Evolutionary conservation across 2,797 vertebrate species (phyloP).

Genomic region (Halcyon chelicuti): DNA sequence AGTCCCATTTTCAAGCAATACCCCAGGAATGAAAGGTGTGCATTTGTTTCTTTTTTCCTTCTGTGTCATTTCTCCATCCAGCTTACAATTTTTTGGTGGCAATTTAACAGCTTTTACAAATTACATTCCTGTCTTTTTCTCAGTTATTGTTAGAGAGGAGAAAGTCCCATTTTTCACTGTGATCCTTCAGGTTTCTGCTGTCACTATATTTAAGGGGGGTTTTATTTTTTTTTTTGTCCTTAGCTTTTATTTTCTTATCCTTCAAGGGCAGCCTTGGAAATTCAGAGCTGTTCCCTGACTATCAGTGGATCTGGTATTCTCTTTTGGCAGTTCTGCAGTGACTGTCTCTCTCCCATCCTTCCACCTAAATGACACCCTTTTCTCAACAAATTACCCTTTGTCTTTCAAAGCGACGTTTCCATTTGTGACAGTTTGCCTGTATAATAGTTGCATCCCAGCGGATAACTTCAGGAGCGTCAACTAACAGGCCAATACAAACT

Average conservation of each 20-base stretch:
- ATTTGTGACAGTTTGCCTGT: slow-evolving; percentile 57
- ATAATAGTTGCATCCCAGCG: slow-evolving; percentile 15
- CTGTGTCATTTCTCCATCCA: slow-evolving; percentile 51
- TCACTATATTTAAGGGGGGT: not conserved
- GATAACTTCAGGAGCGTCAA: not conserved
- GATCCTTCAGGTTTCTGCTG: slow-evolving; percentile 50
- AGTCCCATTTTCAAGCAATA: not conserved
- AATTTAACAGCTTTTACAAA: slow-evolving; percentile 64
- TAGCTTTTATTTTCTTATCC: slow-evolving; percentile 27
- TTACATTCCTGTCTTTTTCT: slow-evolving; percentile 24
- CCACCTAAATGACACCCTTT: slow-evolving; percentile 63
- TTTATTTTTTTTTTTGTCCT: slow-evolving; percentile 21
- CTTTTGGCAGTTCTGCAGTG: slow-evolving; percentile 25
- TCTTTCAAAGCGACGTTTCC: slow-evolving; percentile 35
- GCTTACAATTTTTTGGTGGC: slow-evolving; percentile 52
- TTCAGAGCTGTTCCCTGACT: slow-evolving; percentile 9
- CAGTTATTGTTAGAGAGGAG: not conserved
- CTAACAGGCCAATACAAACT: slow-evolving; percentile 22
- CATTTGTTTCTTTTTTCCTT: slow-evolving; percentile 10
- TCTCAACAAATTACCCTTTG: slow-evolving; percentile 71
- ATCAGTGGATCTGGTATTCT: not conserved
- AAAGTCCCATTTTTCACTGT: slow-evolving; percentile 9
- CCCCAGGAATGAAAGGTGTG: slow-evolving; percentile 1
- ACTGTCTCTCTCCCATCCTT: slow-evolving; percentile 26
- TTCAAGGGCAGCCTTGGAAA: slow-evolving; percentile 63